Percentiles rank a stretch among this genome's conserved stretches.
Conservation (phyloP, 2,797 vertebrate genomes). For the Poecilia gillii region DNA sequence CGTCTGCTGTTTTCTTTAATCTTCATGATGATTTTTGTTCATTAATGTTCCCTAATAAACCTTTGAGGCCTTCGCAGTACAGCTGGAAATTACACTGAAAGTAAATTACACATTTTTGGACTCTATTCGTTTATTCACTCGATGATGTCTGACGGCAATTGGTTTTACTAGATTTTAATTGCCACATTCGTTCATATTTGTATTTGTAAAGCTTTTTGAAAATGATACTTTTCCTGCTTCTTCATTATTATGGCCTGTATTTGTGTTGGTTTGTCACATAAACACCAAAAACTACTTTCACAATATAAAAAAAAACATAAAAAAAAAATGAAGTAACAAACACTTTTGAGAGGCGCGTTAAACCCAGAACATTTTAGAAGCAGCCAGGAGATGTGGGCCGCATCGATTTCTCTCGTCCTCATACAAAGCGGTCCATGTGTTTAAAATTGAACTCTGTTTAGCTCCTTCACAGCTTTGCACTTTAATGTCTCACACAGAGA, state of each 20-base stretch:
- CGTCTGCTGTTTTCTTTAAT: too few relatives aligned
- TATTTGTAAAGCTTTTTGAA: background rate
- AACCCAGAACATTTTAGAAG: background rate
- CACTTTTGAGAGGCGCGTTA: background rate
- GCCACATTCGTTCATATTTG: background rate
- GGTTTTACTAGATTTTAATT: too few relatives aligned
- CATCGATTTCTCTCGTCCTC: background rate
- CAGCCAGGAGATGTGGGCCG: background rate
- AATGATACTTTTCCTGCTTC: background rate
- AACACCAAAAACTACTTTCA: background rate
- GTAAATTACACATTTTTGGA: too few relatives aligned
- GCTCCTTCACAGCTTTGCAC: slow-evolving; percentile 26
- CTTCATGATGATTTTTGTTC: too few relatives aligned
- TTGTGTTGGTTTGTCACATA: background rate
- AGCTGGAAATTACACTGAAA: too few relatives aligned
- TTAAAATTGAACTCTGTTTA: background rate
- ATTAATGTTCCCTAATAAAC: too few relatives aligned
- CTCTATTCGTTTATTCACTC: too few relatives aligned
- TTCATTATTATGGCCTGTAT: background rate
- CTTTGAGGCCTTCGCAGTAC: too few relatives aligned
- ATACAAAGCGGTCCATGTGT: background rate
- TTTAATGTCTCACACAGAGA: background rate
- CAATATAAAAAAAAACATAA: background rate
- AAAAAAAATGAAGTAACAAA: background rate
- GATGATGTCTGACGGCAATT: too few relatives aligned